Base-by-base conservation (phyloP, 2,888 invertebrate genomes). In the Drosophila putrida region DNA sequence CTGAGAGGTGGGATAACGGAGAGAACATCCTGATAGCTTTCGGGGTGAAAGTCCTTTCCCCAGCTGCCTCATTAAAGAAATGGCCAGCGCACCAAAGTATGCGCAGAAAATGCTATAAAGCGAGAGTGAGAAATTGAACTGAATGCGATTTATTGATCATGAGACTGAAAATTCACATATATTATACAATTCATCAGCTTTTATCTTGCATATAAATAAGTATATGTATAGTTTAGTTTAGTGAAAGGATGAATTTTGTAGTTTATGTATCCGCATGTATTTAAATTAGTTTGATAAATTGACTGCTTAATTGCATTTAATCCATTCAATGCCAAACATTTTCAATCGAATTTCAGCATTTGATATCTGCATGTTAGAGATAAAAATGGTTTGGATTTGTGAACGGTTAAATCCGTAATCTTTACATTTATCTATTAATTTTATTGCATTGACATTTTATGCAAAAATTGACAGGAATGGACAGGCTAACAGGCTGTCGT, bases 291-390 rank as follows among this genome's bases (percentile, higher is more conserved):
- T 82, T 76, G 79, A 77, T 79, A 80, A 82, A 83, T 60, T 61
- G 47, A 78, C 70, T 67, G 73, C 81, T 76, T 82, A 81, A 82
- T 85, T 83, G 87, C 80, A 79, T 78, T 82, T 83, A 80, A 81
- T 33, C 20, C 35, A 25, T 44, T 35, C 35, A 27, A 44, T 36
- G 50, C 11, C 35, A 47, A 41, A 54, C 41, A 20, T 9, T 20
- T 31, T 41, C 35, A 41, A 9, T 4, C 41, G 41, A 41, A 10
- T 41, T 20, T 20, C 6, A 6, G 11, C 38, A 27, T 46, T 9
- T n/a, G 15, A 38, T 54, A 20, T 20, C 54, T 64, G 65, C 46
- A 41, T 33, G 35, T 43, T 44, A 8, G 28, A 43, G 49, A 38
- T 66, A 54, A 57, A 59, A 54, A 50, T 44, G 25, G 10, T 39